These are phyloP conservation scores for Diuraphis noxia DNA, from an alignment of 1,140 invertebrate genomes.

Conservation along the genomic window DNA sequence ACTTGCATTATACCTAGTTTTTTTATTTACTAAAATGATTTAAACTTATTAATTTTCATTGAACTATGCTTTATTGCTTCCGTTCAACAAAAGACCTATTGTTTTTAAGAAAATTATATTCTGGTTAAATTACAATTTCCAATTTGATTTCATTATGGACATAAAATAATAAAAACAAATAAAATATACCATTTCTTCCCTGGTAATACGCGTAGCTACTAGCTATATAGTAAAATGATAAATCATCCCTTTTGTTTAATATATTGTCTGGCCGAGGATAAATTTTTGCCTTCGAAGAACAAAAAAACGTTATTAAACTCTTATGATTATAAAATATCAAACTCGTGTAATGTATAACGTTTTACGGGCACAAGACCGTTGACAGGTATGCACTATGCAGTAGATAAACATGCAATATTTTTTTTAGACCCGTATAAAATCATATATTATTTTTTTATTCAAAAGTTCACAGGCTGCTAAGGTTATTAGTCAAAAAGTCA, in stretches of 20 bases:
- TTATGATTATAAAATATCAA: conserved; percentile 28
- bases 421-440: background rate
- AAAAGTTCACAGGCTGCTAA: no score
- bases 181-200: background rate
- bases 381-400: conserved; percentile 11
- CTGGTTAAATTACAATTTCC: conserved; percentile 6
- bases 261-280: conserved; percentile 11
- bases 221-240: background rate
- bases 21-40: background rate
- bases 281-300: conserved; percentile 41
- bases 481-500: no score
- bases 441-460: no score
- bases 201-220: background rate
- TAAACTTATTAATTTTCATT: background rate
- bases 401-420: background rate
- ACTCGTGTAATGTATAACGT: background rate
- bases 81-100: background rate
- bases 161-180: conserved; percentile 37
- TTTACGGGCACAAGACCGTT: background rate
- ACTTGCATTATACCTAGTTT: background rate
- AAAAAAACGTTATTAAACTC: conserved; percentile 42
- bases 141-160: background rate
- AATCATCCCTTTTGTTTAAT: conserved; percentile 44
- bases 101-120: background rate
- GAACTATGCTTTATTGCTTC: background rate